Conservation (phyloP, 2,113 vertebrate species). For the Typhlomys cinereus region DNA sequence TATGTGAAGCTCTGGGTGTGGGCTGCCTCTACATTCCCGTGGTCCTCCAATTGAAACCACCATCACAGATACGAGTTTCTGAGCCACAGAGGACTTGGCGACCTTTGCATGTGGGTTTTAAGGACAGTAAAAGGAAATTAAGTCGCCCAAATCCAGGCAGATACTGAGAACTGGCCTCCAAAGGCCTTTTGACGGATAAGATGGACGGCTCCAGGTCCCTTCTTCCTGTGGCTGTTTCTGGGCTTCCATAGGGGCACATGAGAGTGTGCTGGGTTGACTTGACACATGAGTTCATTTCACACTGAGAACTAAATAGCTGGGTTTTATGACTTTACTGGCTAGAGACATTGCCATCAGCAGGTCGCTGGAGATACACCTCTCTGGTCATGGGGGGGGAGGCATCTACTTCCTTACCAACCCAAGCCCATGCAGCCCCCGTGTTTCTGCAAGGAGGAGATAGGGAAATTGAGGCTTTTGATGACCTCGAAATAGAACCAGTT, state of each 20-base stretch:
- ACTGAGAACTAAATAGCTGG: neutral
- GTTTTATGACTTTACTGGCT: neutral
- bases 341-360: neutral
- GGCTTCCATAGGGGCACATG: neutral
- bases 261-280: neutral
- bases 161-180: neutral
- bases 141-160: neutral
- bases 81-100: neutral
- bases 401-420: neutral
- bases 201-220: neutral
- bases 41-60: neutral
- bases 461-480: neutral
- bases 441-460: neutral
- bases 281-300: neutral
- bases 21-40: neutral
- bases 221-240: neutral
- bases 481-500: constrained; percentile 2
- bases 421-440: neutral
- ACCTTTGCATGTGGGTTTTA: neutral
- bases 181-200: neutral
- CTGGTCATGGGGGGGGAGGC: neutral
- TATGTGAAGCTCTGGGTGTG: neutral
- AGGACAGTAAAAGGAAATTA: neutral
- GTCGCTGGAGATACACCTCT: neutral
- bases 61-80: neutral